These are phyloP conservation scores for Pantelozetes paolii DNA, from an alignment of 2,888 invertebrate genomes.

Conservation along the genomic window DNA sequence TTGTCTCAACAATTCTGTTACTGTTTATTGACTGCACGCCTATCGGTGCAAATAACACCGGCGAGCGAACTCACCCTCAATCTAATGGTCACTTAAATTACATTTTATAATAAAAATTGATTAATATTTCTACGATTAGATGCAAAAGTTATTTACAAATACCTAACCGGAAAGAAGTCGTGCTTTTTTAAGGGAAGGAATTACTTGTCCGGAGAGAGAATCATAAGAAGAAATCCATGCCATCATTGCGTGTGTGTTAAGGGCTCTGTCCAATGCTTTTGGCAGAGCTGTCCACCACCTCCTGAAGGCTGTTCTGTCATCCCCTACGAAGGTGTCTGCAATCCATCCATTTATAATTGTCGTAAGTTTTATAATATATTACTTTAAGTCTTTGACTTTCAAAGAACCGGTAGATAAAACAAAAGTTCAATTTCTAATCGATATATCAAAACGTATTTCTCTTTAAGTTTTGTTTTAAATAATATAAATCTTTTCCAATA, in stretches of 20 bases:
- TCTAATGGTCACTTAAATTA: not conserved
- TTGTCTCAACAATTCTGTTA: not conserved
- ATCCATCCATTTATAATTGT: conserved; percentile 50
- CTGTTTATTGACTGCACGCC: not conserved
- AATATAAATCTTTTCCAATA: no score
- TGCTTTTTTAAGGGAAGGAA: conserved; percentile 52
- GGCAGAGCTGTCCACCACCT: conserved; percentile 50
- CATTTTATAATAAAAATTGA: not conserved
- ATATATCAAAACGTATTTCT: no score
- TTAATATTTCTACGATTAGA: not conserved
- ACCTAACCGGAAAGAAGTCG: conserved; percentile 9
- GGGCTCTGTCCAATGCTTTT: conserved; percentile 49
- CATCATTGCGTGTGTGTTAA: conserved; percentile 49
- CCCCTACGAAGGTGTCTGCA: conserved; percentile 49
- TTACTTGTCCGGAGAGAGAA: conserved; percentile 46
- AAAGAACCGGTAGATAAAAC: no score
- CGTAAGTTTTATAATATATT: conserved; percentile 50
- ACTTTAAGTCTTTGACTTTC: no score
- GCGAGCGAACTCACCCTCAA: not conserved
- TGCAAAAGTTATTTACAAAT: not conserved
- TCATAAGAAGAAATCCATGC: conserved; percentile 48
- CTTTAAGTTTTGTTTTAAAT: no score
- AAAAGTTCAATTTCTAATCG: no score
- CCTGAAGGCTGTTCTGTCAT: conserved; percentile 49
- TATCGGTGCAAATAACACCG: not conserved